phyloP scores from a whole-genome alignment of 2,888 invertebrate genomes.

The Zaprionus obscuricornis region DNA sequence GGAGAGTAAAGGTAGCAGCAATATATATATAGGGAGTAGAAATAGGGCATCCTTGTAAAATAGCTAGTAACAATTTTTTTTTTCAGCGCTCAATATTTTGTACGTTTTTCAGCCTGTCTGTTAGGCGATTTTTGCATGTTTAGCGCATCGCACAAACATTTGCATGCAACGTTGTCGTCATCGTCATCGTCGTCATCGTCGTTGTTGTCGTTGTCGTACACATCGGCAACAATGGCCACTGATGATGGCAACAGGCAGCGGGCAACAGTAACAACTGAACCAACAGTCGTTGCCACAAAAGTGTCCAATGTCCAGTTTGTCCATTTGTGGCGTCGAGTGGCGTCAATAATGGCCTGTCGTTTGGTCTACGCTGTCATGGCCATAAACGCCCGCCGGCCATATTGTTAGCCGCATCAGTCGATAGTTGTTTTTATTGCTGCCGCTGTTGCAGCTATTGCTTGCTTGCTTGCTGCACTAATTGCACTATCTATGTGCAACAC shows the following conservation, averaged over 20 bases:
- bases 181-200: not conserved
- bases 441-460: conserved; percentile 13
- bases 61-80: conserved; percentile 48
- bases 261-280: conserved; percentile 29
- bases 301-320: conserved; percentile 23
- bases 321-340: conserved; percentile 62
- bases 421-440: conserved; percentile 59
- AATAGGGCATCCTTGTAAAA: conserved; percentile 15
- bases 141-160: conserved; percentile 56
- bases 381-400: conserved; percentile 75
- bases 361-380: conserved; percentile 61
- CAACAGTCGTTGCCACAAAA: conserved; percentile 15
- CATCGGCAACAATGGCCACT: conserved; percentile 30
- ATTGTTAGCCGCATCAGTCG: conserved; percentile 72
- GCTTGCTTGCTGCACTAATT: conserved; percentile 63
- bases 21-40: not conserved
- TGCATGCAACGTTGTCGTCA: conserved; percentile 59
- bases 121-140: conserved; percentile 56
- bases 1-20: not conserved
- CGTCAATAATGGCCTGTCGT: conserved; percentile 78
- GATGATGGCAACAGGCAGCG: conserved; percentile 28
- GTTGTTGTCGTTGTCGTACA: conserved; percentile 9
- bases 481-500: conserved; percentile 50
- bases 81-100: conserved; percentile 70
- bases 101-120: conserved; percentile 48